Evolutionary conservation across 2,113 vertebrate genomes (phyloP), one percentile per base, ranked within the genome.

Genomic region (Psittacula cyanocephala): DNA sequence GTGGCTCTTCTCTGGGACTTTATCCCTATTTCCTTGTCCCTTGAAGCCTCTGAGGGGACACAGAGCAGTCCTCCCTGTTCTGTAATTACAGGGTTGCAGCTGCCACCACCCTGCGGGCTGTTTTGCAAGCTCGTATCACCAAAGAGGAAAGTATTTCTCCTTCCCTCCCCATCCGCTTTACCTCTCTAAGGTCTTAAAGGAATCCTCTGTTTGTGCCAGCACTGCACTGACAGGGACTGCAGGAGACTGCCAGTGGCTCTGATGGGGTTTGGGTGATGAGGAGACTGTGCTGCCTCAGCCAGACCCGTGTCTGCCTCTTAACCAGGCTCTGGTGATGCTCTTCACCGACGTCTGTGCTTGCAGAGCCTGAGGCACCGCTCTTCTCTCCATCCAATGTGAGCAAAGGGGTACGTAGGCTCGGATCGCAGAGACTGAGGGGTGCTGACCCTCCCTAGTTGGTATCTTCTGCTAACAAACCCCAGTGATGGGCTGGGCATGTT

Each of bases 241-340:
- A 19, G 23, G 62, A 57, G 49, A 27, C 69, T 74, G 28, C 7
- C 0, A 0, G n/a, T 0, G 0, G 15, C 65, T 82, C 57, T 4
- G 13, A 1, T 3, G 10, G 79, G 33, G 22, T 70, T 70, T 59
- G 57, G 4, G 33, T 35, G 57, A 35, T 35, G 33, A 35, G 33
- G 33, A 59, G 33, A 59, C 55, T 8, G 2, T 6, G 20, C 33
- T 59, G 33, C 33, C 55, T 4, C 55, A 23, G 55, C 55, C 55
- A 59, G 55, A 59, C 33, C 57, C 22, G 4, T 35, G 57, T 35
- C 33, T 59, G 57, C 22, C 57, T 41, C 41, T 77, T 31, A 22
- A 11, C 46, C 0, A 6, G 24, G 8, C 33, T 60, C 22, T 5
- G 29, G 53, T 5, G 2, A 15, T 77, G 74, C 33, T 35, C 28